Percentiles rank a stretch among this genome's conserved stretches.
These are phyloP conservation scores for Oryzias curvinotus DNA, from an alignment of 2,113 vertebrate genomes.

Conservation along the genomic window DNA sequence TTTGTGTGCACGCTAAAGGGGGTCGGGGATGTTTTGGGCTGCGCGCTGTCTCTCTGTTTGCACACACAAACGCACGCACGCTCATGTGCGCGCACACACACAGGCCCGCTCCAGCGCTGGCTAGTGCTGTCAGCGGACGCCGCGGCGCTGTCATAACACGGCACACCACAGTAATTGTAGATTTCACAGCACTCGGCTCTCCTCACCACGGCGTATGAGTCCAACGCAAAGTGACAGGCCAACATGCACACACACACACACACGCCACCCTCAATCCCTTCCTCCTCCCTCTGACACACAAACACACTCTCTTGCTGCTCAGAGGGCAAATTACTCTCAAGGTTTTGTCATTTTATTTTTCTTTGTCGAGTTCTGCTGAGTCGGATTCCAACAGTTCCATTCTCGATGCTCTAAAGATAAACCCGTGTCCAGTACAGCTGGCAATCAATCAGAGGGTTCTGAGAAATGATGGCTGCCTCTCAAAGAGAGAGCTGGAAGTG, in stretches of 20 bases:
- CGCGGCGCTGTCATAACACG: conserved; percentile 74
- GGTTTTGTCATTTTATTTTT: neutral
- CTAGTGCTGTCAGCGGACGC: conserved; percentile 68
- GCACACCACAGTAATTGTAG: conserved; percentile 76
- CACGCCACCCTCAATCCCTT: conserved; percentile 24
- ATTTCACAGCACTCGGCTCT: conserved; percentile 70
- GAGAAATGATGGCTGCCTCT: neutral
- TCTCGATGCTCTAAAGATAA: too few relatives aligned
- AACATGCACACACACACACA: conserved; percentile 38
- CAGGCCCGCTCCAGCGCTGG: conserved; percentile 38
- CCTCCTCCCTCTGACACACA: conserved; percentile 10
- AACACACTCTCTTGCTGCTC: conserved; percentile 15
- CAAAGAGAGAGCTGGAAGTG: neutral
- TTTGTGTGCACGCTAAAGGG: conserved; percentile 11
- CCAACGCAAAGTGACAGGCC: conserved; percentile 63
- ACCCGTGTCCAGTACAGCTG: neutral
- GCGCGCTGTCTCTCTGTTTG: conserved; percentile 63
- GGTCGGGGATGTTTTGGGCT: conserved; percentile 46
- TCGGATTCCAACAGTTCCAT: too few relatives aligned
- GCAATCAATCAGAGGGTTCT: neutral
- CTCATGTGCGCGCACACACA: conserved; percentile 5
- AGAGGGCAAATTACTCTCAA: conserved; percentile 29
- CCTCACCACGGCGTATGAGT: conserved; percentile 46
- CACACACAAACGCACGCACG: conserved; percentile 44
- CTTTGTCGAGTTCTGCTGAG: too few relatives aligned